Conservation (phyloP, 1,140 invertebrate species). For the Drosophila sproati region DNA sequence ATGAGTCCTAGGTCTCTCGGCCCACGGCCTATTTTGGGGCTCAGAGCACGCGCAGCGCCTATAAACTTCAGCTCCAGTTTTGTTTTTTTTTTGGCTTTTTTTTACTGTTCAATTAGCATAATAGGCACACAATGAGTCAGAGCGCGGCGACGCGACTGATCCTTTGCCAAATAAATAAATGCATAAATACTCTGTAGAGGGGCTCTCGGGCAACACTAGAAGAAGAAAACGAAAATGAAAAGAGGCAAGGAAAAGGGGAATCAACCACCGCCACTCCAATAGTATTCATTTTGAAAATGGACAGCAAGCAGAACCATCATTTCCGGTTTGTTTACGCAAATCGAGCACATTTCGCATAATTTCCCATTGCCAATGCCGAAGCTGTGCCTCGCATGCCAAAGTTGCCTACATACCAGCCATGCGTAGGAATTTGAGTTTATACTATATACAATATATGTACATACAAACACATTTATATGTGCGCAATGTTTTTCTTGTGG, state of each 20-base stretch:
- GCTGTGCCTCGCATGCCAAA: conserved; percentile 68
- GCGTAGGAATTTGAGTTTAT: conserved; percentile 18
- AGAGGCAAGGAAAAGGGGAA: background rate
- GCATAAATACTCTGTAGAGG: conserved; percentile 62
- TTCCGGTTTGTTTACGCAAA: conserved; percentile 83
- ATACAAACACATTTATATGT: conserved; percentile 57
- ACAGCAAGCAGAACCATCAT: conserved; percentile 78
- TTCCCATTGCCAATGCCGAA: conserved; percentile 73
- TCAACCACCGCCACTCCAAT: conserved; percentile 11
- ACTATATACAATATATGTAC: conserved; percentile 11
- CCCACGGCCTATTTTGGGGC: conserved; percentile 36
- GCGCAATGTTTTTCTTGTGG: conserved; percentile 80
- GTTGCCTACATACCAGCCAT: conserved; percentile 50
- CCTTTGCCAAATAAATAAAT: conserved; percentile 83
- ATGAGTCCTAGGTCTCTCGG: conserved; percentile 53
- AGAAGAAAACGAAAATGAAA: background rate
- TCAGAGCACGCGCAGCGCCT: conserved; percentile 68
- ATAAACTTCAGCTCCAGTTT: conserved; percentile 63
- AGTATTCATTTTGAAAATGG: conserved; percentile 70
- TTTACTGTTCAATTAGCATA: conserved; percentile 84
- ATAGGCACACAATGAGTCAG: conserved; percentile 67
- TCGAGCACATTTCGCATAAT: conserved; percentile 84
- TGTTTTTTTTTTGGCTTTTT: conserved; percentile 33
- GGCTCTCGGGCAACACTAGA: no score
- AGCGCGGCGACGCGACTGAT: conserved; percentile 66